Evolutionary conservation across 2,888 invertebrate genomes (phyloP).

Genomic region (Acleris literana): DNA sequence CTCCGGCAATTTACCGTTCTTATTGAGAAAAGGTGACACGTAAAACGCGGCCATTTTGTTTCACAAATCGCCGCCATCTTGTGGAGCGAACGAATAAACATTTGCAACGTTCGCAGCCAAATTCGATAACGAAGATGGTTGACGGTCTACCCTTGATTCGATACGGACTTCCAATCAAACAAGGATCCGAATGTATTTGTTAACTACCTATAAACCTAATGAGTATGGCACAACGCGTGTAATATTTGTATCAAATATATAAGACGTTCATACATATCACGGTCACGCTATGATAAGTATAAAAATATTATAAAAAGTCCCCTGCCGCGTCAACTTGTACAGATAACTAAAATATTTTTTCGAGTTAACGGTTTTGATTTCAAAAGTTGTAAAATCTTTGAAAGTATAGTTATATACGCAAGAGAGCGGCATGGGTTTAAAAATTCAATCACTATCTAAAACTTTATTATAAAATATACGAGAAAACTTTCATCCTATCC

Average conservation of each 20-base stretch:
- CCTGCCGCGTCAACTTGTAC: too few species aligned
- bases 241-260: conserved; percentile 21
- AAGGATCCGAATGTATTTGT: conserved; percentile 21
- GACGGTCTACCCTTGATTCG: neutral
- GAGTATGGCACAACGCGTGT: conserved; percentile 34
- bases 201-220: conserved; percentile 22
- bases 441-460: too few species aligned
- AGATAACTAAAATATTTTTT: too few species aligned
- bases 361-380: too few species aligned
- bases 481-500: neutral
- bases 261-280: conserved; percentile 10
- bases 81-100: too few species aligned
- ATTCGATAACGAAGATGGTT: neutral
- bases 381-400: too few species aligned
- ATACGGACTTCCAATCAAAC: neutral
- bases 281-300: conserved; percentile 11
- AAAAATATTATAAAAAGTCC: neutral
- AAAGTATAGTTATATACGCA: too few species aligned
- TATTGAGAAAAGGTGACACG: neutral
- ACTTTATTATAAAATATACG: neutral
- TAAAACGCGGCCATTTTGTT: neutral
- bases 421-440: too few species aligned
- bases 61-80: neutral
- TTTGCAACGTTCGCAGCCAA: too few species aligned
- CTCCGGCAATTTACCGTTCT: too few species aligned